Base-by-base conservation (phyloP, 1,140 invertebrate species). In the Drosophila ambigua region DNA sequence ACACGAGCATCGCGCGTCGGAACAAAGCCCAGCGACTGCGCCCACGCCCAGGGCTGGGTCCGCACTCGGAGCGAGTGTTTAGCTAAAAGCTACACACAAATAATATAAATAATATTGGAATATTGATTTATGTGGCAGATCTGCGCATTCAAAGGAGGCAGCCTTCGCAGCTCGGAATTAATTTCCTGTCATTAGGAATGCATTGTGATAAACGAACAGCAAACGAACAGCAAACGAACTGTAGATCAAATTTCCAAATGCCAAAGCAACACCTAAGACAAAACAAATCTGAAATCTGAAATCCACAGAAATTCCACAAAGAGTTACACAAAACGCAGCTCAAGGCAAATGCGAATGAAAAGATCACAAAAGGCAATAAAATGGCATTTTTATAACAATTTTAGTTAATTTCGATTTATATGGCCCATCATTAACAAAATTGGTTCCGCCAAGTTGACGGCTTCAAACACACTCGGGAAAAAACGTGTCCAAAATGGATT, bases 401-500 rank as follows among this genome's bases (percentile, higher is more conserved):
- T 85, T 68, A 75, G 82, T 72, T 87, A 52, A 82, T 72, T 85
- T 78, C 71, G 28, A 53, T 63, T 77, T 77, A 82, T 81, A 81
- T 68, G 54, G 65, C 54, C 73, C 62, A 63, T 88, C 78, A 87
- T 87, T 87, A 87, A 87, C 83, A 78, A 82, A 87, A 87, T 87
- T 79, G 48, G 82, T 87, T 87, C 78, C 82, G 82, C 82, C 82
- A 66, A 69, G 59, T 82, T 87, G 78, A 87, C 78, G 88, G 77
- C 71, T 73, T 52, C 52, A 74, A 35, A 39, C 24, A 8, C 31
- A 59, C 48, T 60, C 39, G 43, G 28, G 11, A 28, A 66, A 63
- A 85, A 74, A 77, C 62, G 81, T 49, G 74, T 75, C 59, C 41
- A 64, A 71, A 74, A 75, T 67, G 67, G 39, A 69, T 67, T 65